These are phyloP conservation scores for Zosterops borbonicus DNA, from an alignment of 2,113 vertebrate species.

Conservation along the genomic window DNA sequence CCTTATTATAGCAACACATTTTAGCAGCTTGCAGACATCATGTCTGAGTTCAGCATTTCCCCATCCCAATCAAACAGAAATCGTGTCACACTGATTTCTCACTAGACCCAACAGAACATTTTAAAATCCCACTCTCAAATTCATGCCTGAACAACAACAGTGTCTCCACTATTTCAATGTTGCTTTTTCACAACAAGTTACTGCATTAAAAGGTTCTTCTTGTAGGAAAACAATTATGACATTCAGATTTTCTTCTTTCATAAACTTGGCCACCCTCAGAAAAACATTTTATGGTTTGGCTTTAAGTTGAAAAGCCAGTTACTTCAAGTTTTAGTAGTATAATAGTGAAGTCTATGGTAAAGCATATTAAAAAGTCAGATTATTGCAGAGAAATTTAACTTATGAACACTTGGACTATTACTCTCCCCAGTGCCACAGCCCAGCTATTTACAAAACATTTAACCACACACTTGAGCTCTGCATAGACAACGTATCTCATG, in stretches of 20 bases:
- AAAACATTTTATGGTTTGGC: neutral
- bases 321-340: neutral
- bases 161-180: fast-evolving
- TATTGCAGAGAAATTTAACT: neutral
- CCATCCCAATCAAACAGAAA: neutral
- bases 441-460: neutral
- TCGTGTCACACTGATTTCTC: neutral
- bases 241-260: neutral
- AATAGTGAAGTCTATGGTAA: neutral
- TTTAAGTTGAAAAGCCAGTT: neutral
- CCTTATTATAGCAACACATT: neutral
- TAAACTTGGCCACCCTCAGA: neutral
- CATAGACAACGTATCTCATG: neutral
- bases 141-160: neutral
- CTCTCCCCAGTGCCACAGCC: neutral
- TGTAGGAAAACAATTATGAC: neutral
- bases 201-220: neutral
- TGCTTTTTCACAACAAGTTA: neutral
- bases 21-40: neutral
- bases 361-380: neutral
- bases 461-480: neutral
- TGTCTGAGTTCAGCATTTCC: neutral
- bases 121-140: neutral
- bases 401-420: neutral
- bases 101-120: neutral